Base-by-base conservation (phyloP, 1,140 invertebrate species). In the Bombus pyrosoma region DNA sequence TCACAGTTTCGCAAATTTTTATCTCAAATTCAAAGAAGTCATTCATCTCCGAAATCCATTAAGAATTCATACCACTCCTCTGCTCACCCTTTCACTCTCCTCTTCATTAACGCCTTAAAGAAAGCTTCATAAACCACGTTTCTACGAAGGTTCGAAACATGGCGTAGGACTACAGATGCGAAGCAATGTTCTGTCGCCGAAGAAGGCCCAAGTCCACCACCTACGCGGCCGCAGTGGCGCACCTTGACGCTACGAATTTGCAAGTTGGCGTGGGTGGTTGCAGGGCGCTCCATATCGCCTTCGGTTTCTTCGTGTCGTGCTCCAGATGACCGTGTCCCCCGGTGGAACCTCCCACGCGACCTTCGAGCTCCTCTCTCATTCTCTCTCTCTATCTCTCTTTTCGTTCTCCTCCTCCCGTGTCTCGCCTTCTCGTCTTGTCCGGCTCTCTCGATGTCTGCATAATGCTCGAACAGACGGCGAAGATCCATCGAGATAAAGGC, bases 401-500 rank as follows among this genome's bases (percentile, higher is more conserved):
- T 15, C 5, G 12, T 39, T 12, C 12, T 37, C n/a, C 69, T 37
- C 25, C 15, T 34, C 18, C 2, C 37, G 25, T 8, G 18, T 69
- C 25, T 37, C 32, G 10, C 41, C 78, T 2, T 34, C 9, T 68
- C 34, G 59, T 28, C 59, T n/a, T 62, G 59, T 62, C 10, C 59
- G 66, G 39, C 34, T 37, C 37, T 5, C 47, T 28, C 74, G 66
- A 74, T 71, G 76, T 72, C 83, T 80, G 77, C 83, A 72, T 79
- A 85, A 85, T 69, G 78, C 84, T 81, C 71, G 25, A 37, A 47
- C 64, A 75, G 77, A 72, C 84, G 57, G 71, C 79, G 43, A 81
- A 81, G 84, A 91, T 91, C 84, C 79, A 84, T 91, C 88, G 83
- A 72, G 91, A 92, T 91, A 88, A 74, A 86, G 83, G 72, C 68